A percentile compares a stretch with the other conserved stretches of the same genome.
phyloP scores from a whole-genome alignment of 1,140 invertebrate species.

The Micrasema longulum region DNA sequence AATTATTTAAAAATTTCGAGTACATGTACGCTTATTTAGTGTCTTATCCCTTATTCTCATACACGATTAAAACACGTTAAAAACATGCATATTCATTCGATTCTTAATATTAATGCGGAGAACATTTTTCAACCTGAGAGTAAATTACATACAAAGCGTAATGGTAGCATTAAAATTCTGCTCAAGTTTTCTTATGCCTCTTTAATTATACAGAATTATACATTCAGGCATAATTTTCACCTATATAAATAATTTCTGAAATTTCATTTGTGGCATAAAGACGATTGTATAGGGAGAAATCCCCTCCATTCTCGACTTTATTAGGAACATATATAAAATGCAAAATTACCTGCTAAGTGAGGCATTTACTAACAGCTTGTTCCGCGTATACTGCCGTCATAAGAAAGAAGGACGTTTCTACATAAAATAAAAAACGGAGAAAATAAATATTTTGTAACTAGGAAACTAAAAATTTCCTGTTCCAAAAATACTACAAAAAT shows the following conservation, averaged over 20 bases:
- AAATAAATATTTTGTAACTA: no score
- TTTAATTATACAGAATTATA: slow-evolving; percentile 20
- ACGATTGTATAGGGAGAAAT: not conserved
- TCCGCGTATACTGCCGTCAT: not conserved
- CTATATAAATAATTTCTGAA: slow-evolving; percentile 33
- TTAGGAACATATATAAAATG: slow-evolving; percentile 7
- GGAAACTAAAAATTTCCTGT: slow-evolving; percentile 4
- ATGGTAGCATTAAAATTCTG: not conserved
- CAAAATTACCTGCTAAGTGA: slow-evolving; percentile 31
- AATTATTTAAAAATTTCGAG: no score
- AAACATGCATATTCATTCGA: no score
- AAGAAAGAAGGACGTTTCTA: no score
- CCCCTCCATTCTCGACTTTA: not conserved
- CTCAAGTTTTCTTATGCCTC: not conserved
- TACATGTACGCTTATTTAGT: no score
- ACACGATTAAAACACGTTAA: no score
- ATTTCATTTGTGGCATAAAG: slow-evolving; percentile 26
- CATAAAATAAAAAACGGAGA: no score
- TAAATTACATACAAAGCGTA: not conserved
- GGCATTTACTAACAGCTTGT: slow-evolving; percentile 24
- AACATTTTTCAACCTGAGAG: no score
- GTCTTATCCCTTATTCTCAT: no score
- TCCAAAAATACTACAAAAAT: slow-evolving; percentile 1
- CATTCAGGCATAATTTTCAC: slow-evolving; percentile 29
- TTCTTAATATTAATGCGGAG: no score